Base-by-base conservation (phyloP, 1,140 invertebrate genomes). In the Plectus sambesii region DNA sequence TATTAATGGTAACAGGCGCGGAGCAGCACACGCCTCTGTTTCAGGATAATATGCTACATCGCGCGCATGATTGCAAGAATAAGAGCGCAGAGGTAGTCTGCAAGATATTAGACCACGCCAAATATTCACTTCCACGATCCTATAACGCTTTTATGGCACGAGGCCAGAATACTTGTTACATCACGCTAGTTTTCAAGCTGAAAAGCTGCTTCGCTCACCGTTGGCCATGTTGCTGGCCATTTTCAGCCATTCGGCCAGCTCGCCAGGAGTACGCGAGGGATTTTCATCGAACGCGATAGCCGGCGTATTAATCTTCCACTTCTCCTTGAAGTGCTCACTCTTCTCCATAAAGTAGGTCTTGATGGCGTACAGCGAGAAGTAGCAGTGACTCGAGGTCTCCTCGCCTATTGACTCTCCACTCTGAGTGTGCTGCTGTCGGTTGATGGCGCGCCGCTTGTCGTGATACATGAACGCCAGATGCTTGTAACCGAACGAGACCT, bases 381-480 rank as follows among this genome's bases (percentile, higher is more conserved):
- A 67, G 51, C 64, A 67, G 43, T 64, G 53, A 25, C 36, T 44
- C 22, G 56, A 60, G 19, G 52, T 43, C 1, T 41, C 40, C 29
- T 62, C 61, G 2, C 37, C 48, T 2, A 36, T 36, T 15, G 61
- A 43, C 35, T 59, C 60, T 17, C 46, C 43, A 25, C 51, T 58
- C 12, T 23, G 33, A 27, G 33, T 42, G 25, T 43, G 30, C 12
- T 39, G 26, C 24, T 35, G 48, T 22, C 49, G 53, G 45, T 67
- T 67, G 8, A 68, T 42, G 6, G 64, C 64, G 8, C 66, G 40
- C 9, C 58, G 44, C 44, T 67, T 66, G 45, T 68, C 64, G 42
- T 67, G 66, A 45, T 69, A 67, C 47, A 67, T 58, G 42, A 69
- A 69, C 15, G 63, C 39, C n/a, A 67, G 25, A 24, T 67, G 56